phyloP scores from a whole-genome alignment of 2,888 invertebrate genomes.

The Hemithea aestivaria region DNA sequence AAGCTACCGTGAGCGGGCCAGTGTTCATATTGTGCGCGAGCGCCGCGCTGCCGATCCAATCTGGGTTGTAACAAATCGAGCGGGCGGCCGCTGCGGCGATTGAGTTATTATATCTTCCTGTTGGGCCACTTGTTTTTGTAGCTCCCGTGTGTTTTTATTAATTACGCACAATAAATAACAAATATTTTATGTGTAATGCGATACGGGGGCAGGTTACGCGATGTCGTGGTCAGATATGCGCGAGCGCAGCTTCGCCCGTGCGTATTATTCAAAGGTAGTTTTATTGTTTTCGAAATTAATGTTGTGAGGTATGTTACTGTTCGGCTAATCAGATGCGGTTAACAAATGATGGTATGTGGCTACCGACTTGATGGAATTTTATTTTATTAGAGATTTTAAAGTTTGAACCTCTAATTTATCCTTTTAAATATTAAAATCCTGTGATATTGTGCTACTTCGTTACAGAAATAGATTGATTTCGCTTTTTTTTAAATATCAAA shows the following conservation, averaged over 20 bases:
- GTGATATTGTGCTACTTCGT: too few species aligned
- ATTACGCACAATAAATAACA: constrained; percentile 77
- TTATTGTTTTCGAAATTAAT: constrained; percentile 68
- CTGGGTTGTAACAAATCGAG: constrained; percentile 75
- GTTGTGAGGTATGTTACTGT: constrained; percentile 34
- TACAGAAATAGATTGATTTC: too few species aligned
- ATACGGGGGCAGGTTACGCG: constrained; percentile 61
- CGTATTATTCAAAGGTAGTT: constrained; percentile 68
- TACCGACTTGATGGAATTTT: constrained; percentile 50
- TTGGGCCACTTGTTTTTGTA: constrained; percentile 75
- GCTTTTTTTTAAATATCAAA: too few species aligned
- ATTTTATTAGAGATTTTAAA: constrained; percentile 10
- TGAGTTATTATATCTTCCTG: constrained; percentile 79
- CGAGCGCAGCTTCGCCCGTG: constrained; percentile 48
- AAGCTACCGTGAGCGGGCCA: constrained; percentile 53
- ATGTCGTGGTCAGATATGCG: constrained; percentile 61
- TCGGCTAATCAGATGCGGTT: constrained; percentile 38
- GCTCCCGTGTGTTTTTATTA: constrained; percentile 76
- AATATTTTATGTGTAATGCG: constrained; percentile 77
- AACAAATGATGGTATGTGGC: constrained; percentile 33
- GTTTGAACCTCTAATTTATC: too few species aligned
- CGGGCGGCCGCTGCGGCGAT: constrained; percentile 63
- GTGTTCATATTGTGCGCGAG: constrained; percentile 53
- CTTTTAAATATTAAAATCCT: too few species aligned
- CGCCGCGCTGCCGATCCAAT: constrained; percentile 61